Evolutionary conservation across 2,113 vertebrate genomes (phyloP), one percentile per base, ranked within the genome.

Genomic region (Ciconia maguari): DNA sequence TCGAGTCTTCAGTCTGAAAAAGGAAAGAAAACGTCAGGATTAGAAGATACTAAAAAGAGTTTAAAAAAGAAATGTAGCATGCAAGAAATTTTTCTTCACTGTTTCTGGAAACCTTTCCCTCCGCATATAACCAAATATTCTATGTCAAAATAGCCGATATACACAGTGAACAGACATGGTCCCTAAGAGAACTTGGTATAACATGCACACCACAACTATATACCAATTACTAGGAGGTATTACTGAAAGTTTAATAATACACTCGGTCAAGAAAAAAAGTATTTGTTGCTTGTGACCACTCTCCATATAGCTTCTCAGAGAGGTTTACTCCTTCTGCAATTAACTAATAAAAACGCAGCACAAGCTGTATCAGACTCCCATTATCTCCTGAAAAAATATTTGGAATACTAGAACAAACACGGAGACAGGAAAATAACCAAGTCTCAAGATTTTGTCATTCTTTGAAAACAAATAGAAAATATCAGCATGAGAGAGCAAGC

Each of bases 401-500:
- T 91, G 17, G 32, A 64, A 87, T 64, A 82, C 20, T 60, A 93
- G 52, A 83, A 87, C 77, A 94, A 95, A 91, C 42, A 89, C 0
- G 1, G 60, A 87, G 55, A 79, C 48, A 66, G 30, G 52, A 81
- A 96, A 95, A 94, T 32, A 94, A 94, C 32, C 15, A 64, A 81
- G 52, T 52, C 51, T 83, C 36, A 52, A 95, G 49, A 87, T 76
- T 89, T 48, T 87, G 65, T 69, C 25, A 52, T 89, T 93, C 87
- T 95, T 82, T 76, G 38, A 87, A 91, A 94, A 87, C 30, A 91
- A 94, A 74, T 10, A 95, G 80, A 68, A 95, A 95, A 79, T 29
- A 89, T 27, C 57, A 89, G 74, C 70, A 68, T 22, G 62, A 94
- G 52, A 51, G 18, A 78, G 41, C n/a, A 68, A 94, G 64, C 38